Conservation (phyloP, 2,797 vertebrate species). For the Antrozous pallidus region DNA sequence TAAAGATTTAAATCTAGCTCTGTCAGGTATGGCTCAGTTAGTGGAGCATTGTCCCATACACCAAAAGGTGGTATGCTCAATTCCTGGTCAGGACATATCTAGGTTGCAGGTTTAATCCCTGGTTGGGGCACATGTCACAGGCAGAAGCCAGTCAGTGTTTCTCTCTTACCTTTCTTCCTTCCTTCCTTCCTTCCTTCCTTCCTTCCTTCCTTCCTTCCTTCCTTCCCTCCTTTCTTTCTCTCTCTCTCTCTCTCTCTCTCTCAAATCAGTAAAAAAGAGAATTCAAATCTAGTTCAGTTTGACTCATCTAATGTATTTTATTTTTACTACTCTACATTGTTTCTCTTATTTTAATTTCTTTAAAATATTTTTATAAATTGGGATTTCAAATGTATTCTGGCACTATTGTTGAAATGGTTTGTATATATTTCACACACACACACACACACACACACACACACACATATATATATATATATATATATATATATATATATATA, state of each 20-base stretch:
- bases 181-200: no score
- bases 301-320: background rate
- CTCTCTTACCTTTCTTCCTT: background rate
- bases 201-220: background rate
- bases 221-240: background rate
- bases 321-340: background rate
- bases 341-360: constrained; percentile 43
- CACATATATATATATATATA: no score
- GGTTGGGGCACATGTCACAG: background rate
- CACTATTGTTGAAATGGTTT: constrained; percentile 11
- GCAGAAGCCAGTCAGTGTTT: background rate
- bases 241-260: background rate
- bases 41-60: background rate
- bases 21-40: background rate
- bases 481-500: no score
- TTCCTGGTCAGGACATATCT: background rate
- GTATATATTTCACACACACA: constrained; percentile 18
- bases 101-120: background rate
- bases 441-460: no score
- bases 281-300: background rate
- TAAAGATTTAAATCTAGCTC: background rate
- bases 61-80: background rate
- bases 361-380: constrained; percentile 14
- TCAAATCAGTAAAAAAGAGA: background rate
- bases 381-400: background rate